Evolutionary conservation across 2,888 invertebrate species (phyloP).

Genomic region (Tenthredo livida): DNA sequence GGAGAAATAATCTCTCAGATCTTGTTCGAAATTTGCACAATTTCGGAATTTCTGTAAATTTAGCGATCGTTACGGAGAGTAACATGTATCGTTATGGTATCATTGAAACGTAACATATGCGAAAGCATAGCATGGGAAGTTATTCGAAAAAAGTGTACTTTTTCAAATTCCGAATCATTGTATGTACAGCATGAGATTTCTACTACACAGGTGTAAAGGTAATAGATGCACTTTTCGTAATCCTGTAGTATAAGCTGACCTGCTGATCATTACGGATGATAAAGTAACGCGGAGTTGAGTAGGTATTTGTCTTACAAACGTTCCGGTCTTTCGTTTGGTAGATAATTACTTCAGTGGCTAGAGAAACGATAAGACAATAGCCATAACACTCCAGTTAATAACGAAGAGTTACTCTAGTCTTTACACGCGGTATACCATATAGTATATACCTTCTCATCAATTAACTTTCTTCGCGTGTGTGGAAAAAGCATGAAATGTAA

Average conservation of each 20-base stretch:
- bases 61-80: neutral
- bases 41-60: neutral
- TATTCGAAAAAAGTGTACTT: too few relatives aligned
- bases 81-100: too few relatives aligned
- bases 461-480: slow-evolving; percentile 31
- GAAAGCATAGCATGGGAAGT: too few relatives aligned
- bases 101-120: too few relatives aligned
- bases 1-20: neutral
- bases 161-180: too few relatives aligned
- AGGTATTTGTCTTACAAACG: slow-evolving; percentile 11
- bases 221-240: slow-evolving; percentile 43
- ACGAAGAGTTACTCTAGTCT: neutral
- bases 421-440: neutral
- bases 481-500: neutral
- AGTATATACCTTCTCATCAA: slow-evolving; percentile 30
- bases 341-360: slow-evolving; percentile 10
- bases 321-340: slow-evolving; percentile 33
- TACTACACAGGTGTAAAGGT: slow-evolving; percentile 1
- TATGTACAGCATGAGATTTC: neutral
- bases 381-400: slow-evolving; percentile 17
- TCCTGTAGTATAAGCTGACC: neutral
- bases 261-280: slow-evolving; percentile 26
- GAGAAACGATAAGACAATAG: slow-evolving; percentile 39
- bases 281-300: neutral
- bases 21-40: neutral